phyloP scores from a whole-genome alignment of 2,113 vertebrate genomes.

The Melospiza melodia region DNA sequence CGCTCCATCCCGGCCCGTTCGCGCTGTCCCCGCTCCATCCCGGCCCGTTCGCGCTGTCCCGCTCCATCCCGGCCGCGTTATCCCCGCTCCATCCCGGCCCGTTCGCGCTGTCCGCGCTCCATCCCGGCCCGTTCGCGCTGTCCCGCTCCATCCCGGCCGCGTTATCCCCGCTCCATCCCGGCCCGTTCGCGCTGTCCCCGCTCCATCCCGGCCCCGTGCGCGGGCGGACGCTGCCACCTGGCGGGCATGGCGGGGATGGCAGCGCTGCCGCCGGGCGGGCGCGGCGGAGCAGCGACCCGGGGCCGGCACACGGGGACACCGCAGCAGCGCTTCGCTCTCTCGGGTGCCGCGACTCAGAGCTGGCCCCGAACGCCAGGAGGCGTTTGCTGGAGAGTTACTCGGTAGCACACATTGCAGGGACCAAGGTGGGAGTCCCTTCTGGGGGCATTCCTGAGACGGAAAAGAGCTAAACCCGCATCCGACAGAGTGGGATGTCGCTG shows the following conservation, averaged over 20 bases:
- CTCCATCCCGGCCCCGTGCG: not conserved
- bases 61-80: too few species aligned
- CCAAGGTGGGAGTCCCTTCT: not conserved
- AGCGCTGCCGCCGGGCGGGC: not conserved
- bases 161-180: too few species aligned
- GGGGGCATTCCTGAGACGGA: not conserved
- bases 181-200: too few species aligned
- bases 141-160: too few species aligned
- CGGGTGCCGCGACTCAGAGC: rapidly evolving
- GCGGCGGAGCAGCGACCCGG: rapidly evolving
- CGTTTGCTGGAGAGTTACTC: rapidly evolving
- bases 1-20: too few species aligned
- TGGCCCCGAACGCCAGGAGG: rapidly evolving
- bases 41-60: too few species aligned
- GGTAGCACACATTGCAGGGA: not conserved
- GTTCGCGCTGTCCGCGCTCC: too few species aligned
- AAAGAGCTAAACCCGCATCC: rapidly evolving
- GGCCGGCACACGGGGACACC: rapidly evolving
- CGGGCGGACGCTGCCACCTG: constrained; percentile 14
- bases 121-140: not conserved
- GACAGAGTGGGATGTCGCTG: rapidly evolving
- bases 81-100: too few species aligned
- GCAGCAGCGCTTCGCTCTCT: rapidly evolving
- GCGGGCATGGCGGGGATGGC: not conserved
- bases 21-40: too few species aligned